Conservation (phyloP, 2,113 vertebrate genomes). For the Thalassarche chlororhynchos region DNA sequence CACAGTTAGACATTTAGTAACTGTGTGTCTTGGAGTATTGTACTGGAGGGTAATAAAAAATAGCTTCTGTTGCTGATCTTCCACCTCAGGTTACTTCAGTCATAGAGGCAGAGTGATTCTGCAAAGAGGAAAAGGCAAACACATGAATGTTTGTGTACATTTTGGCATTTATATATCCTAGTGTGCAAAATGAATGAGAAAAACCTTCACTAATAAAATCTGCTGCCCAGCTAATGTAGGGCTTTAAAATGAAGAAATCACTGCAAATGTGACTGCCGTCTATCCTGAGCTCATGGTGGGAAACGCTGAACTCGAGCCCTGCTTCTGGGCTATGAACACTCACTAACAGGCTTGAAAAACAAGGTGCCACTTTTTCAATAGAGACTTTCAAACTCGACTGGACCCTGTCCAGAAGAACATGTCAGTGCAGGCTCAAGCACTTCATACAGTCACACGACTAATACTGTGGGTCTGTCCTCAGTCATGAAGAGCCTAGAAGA, state of each 20-base stretch:
- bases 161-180: background rate
- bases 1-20: slow-evolving; percentile 85
- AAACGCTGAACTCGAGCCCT: background rate
- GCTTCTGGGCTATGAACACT: background rate
- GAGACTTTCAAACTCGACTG: background rate
- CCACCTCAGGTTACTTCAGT: slow-evolving; percentile 98
- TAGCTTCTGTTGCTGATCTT: slow-evolving; percentile 75
- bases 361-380: background rate
- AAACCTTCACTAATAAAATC: background rate
- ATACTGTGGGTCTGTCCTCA: background rate
- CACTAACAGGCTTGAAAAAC: background rate
- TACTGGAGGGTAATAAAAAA: slow-evolving; percentile 87
- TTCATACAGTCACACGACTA: background rate
- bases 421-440: background rate
- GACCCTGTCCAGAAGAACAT: background rate
- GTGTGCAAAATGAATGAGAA: background rate
- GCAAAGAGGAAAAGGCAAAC: slow-evolving; percentile 55
- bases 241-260: background rate
- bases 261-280: background rate
- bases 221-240: background rate
- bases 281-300: background rate
- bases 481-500: background rate
- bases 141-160: background rate
- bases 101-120: slow-evolving; percentile 99
- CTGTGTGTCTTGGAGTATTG: slow-evolving; percentile 91